Base-by-base conservation (phyloP, 2,797 vertebrate species). In the Rousettus madagascariensis region DNA sequence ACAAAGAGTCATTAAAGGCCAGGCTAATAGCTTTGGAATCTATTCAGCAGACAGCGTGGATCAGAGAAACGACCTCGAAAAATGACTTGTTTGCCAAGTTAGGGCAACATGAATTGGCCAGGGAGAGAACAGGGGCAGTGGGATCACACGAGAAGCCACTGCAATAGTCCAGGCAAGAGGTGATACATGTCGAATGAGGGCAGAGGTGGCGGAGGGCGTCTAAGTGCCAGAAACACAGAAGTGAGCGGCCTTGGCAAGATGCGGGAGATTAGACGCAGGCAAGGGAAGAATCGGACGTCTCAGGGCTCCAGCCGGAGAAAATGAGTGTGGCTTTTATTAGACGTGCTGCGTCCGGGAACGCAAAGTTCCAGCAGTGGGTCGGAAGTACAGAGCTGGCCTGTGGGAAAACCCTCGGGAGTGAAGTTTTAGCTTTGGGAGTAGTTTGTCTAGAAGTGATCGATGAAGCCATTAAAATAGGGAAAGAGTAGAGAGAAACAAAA, bases 1-100 rank as follows among this genome's bases (percentile, higher is more conserved):
- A 41, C 57, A 61, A 24, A 94, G 71, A 68, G 36, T 55, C 59
- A 49, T 72, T 28, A 33, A 94, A 91, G 68, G 74, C 84, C 63
- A 91, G 53, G 89, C 91, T 74, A 78, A 77, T 6, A 61, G 66
- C 55, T 65, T 79, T 75, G 84, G 90, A 72, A 79, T 22, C 74
- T 53, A 9, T 46, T 75, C 59, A 15, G 79, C 7, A 49, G 68
- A 85, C 61, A 51, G 20, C 10, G 8, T 20, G 6, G 38, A 57
- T 36, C 36, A n/a, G 7, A 69, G 46, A 65, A 59, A 57, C 13
- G 36, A 72, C 75, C 87, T 68, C 68, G 57, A 49, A 59, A 55
- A 16, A 49, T 16, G 79, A 72, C 12, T 5, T 0, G 7, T 43
- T 57, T 41, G 72, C 96, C 92, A 86, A 93, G 66, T 5, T 26